Conservation (phyloP, 1,140 invertebrate species). For the Metaphire vulgaris region DNA sequence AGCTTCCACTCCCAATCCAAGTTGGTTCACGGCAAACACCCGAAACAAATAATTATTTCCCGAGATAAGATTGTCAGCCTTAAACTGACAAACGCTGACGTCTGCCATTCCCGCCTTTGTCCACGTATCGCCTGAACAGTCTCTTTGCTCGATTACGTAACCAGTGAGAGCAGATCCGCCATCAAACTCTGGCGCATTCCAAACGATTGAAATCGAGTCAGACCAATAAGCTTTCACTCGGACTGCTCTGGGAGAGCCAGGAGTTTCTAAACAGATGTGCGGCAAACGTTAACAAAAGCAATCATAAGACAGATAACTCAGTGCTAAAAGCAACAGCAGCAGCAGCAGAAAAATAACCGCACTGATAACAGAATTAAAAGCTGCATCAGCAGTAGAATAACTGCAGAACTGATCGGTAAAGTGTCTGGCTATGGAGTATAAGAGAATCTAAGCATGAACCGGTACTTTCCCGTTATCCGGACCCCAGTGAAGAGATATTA, state of each 20-base stretch:
- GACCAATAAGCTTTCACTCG: slow-evolving; percentile 77
- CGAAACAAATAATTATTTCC: slow-evolving; percentile 87
- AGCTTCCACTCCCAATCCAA: slow-evolving; percentile 78
- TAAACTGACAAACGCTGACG: slow-evolving; percentile 57
- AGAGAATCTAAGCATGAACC: too few species aligned
- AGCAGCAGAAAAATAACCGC: neutral
- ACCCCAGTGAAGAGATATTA: too few species aligned
- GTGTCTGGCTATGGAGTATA: too few species aligned
- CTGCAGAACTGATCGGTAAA: too few species aligned
- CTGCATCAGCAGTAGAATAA: too few species aligned
- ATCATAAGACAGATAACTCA: neutral
- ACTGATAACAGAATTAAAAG: neutral
- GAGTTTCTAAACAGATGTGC: slow-evolving; percentile 61
- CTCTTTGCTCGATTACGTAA: slow-evolving; percentile 57
- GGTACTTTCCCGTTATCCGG: too few species aligned
- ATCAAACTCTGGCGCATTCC: slow-evolving; percentile 62
- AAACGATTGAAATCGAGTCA: slow-evolving; percentile 80
- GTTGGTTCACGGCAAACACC: slow-evolving; percentile 91
- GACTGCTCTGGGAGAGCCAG: slow-evolving; percentile 66
- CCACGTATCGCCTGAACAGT: slow-evolving; percentile 70
- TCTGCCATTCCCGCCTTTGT: slow-evolving; percentile 63
- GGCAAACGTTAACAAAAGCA: slow-evolving; percentile 60
- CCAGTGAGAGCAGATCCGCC: slow-evolving; percentile 66
- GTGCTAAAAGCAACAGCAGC: neutral
- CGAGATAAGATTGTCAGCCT: slow-evolving; percentile 82